Evolutionary conservation across 35 echinoderm and acorn worm species (phyloP).

Genomic region (Heliocidaris erythrogramma): DNA sequence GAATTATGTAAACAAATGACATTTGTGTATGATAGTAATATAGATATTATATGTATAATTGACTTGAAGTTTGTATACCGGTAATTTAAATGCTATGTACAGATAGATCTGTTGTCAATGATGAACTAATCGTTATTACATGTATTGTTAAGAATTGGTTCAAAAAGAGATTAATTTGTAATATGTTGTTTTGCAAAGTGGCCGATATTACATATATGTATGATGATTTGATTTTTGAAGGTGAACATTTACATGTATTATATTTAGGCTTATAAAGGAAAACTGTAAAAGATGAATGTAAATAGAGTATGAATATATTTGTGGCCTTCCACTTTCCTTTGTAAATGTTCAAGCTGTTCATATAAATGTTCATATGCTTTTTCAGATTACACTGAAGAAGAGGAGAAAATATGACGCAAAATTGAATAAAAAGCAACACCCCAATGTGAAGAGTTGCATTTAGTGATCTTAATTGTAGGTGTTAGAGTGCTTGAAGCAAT

Average conservation of each 20-base stretch:
- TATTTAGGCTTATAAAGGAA: neutral
- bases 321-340: neutral
- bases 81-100: neutral
- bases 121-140: neutral
- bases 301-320: constrained; percentile 1
- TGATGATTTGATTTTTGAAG: neutral
- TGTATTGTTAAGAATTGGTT: neutral
- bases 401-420: neutral
- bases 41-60: constrained; percentile 4
- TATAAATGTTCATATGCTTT: constrained; percentile 4
- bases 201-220: neutral
- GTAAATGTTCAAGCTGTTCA: neutral
- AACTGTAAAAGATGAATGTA: neutral
- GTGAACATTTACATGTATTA: neutral
- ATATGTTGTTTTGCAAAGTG: neutral
- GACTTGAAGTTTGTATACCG: neutral
- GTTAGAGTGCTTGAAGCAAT: neutral
- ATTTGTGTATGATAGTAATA: neutral
- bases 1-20: neutral
- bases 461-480: neutral
- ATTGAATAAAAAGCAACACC: neutral
- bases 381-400: neutral
- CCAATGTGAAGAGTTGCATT: neutral
- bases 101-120: neutral
- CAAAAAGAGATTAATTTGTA: neutral